phyloP scores from a whole-genome alignment of 2,888 invertebrate species.

The Drosophila picticornis region DNA sequence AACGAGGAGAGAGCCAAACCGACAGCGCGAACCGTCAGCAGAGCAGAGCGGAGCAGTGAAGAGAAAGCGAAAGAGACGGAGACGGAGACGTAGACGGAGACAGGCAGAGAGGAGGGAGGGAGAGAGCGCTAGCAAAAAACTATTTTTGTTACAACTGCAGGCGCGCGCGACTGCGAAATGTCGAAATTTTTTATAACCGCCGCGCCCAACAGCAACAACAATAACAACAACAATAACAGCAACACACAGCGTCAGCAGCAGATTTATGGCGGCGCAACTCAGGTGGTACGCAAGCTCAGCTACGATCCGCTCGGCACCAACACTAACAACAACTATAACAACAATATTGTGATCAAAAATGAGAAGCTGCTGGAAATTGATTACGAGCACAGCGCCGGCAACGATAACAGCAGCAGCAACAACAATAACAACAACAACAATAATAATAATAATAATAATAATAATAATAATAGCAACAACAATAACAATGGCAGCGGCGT shows the following conservation, averaged over 20 bases:
- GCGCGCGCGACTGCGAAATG: slow-evolving; percentile 71
- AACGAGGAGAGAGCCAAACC: slow-evolving; percentile 10
- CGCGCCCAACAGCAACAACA: slow-evolving; percentile 67
- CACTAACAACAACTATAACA: slow-evolving; percentile 53
- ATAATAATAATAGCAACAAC: slow-evolving; percentile 41
- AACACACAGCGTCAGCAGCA: slow-evolving; percentile 56
- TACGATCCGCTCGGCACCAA: slow-evolving; percentile 58
- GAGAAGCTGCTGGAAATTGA: slow-evolving; percentile 63
- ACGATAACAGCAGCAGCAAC: slow-evolving; percentile 47
- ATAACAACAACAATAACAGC: slow-evolving; percentile 34
- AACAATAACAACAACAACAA: slow-evolving; percentile 47
- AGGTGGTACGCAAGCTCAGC: slow-evolving; percentile 78
- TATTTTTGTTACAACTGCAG: slow-evolving; percentile 52
- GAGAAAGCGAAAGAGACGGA: slow-evolving; percentile 20
- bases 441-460: slow-evolving; percentile 42
- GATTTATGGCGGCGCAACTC: slow-evolving; percentile 50
- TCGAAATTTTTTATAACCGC: slow-evolving; percentile 81
- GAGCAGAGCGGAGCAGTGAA: slow-evolving; percentile 13
- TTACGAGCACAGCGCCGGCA: slow-evolving; percentile 57
- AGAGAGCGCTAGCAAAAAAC: slow-evolving; percentile 32
- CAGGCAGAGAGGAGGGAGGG: slow-evolving; percentile 2
- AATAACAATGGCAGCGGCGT: slow-evolving; percentile 54
- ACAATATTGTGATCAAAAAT: slow-evolving; percentile 69
- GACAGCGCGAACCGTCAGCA: not conserved
- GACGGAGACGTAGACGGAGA: slow-evolving; percentile 29